These are phyloP conservation scores for Tenthredo livida DNA, from an alignment of 2,888 invertebrate species.

Conservation along the genomic window DNA sequence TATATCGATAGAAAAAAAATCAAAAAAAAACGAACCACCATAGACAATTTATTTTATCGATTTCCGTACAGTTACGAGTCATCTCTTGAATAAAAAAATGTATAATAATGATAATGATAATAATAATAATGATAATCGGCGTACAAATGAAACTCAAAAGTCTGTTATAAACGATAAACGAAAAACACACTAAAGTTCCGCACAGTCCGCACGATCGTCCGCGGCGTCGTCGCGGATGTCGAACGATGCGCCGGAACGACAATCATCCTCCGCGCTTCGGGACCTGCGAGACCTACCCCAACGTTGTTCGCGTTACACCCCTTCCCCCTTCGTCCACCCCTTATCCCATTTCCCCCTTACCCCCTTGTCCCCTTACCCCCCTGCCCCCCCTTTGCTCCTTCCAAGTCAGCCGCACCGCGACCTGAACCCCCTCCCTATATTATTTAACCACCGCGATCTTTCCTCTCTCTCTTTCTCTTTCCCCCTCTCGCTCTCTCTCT, in stretches of 20 bases:
- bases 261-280: constrained; percentile 40
- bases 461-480: constrained; percentile 48
- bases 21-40: not conserved
- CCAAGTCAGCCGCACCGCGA: constrained; percentile 41
- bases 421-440: constrained; percentile 39
- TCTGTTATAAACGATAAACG: not conserved
- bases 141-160: not conserved
- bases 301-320: constrained; percentile 55
- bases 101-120: not conserved
- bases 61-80: not conserved
- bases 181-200: not conserved
- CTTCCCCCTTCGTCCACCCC: constrained; percentile 48
- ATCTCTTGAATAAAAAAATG: not conserved
- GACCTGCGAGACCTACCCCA: constrained; percentile 50
- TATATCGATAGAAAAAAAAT: not conserved
- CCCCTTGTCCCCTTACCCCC: constrained; percentile 48
- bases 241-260: constrained; percentile 32
- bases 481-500: constrained; percentile 47
- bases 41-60: not conserved
- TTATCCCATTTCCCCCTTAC: constrained; percentile 42
- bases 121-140: not conserved
- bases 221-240: constrained; percentile 8
- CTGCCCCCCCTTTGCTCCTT: constrained; percentile 51
- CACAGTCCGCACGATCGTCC: not conserved
- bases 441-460: constrained; percentile 45